Evolutionary conservation across 64 coral and sea anemone species (phyloP), one percentile per base, ranked within the genome.

Genomic region (Montipora cactus): DNA sequence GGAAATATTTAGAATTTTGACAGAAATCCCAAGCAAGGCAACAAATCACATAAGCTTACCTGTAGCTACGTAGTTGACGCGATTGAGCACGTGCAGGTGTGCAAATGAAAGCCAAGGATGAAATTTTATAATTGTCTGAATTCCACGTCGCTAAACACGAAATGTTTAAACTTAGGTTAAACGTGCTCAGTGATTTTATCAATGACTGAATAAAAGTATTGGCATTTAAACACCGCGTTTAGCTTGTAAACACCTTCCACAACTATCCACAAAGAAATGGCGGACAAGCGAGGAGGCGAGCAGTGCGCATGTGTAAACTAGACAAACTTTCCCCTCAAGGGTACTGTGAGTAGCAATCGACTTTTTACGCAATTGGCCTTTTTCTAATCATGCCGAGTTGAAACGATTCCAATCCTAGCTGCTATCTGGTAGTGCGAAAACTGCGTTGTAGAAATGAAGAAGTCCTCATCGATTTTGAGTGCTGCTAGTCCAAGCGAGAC

Each of bases 401-500:
- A 7, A 55, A 7, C 28, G 71, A 74, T 74, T 11, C 71, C 37
- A 37, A 37, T 37, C 1, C 53, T 8, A 8, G 6, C 11, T 57
- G 74, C 47, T 76, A 37, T 37, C 74, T 37, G 74, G 37, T 7
- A 46, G 46, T 76, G 4, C 23, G 8, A 37, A 25, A 76, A 13
- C 37, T 1, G 7, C 20, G 14, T 0, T 15, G 0, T 64, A 64
- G 14, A 64, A 51, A 86, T 86, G 82, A 86, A 86, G 15, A 86
- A 86, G 46, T 86, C 82, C 5, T 49, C 82, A n/a, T 72, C 82
- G 8, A 86, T 49, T 86, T 50, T 72, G 22, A 86, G 46, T 71
- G 82, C 20, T 86, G 67, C 82, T 19, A 86, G 61, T 72, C 82
- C 82, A 8, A 86, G 82, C 47, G 82, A 86, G 46, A 72, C 71